These are phyloP conservation scores for Myiopsitta monachus DNA, from an alignment of 2,113 vertebrate genomes.

Conservation along the genomic window DNA sequence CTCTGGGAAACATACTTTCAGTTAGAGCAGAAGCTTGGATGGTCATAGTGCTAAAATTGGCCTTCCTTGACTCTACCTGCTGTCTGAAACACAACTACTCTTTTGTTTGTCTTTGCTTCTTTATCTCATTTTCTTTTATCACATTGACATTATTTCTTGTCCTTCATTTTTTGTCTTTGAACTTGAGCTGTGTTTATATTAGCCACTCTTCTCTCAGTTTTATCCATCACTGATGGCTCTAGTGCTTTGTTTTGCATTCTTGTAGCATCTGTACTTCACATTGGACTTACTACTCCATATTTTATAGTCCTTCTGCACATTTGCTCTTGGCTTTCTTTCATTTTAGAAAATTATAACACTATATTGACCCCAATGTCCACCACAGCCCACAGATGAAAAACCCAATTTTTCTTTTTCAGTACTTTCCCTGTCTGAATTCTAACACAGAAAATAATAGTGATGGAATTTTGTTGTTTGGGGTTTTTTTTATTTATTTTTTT, in stretches of 20 bases:
- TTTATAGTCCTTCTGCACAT: neutral
- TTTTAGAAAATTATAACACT: neutral
- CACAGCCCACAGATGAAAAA: neutral
- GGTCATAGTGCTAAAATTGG: rapidly evolving
- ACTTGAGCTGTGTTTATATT: neutral
- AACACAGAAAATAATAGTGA: neutral
- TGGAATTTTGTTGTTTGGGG: neutral
- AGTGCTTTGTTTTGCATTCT: neutral
- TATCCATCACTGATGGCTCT: neutral
- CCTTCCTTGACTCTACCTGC: neutral
- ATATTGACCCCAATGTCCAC: neutral
- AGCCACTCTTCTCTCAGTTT: neutral
- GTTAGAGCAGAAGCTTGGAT: neutral
- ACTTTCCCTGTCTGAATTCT: neutral
- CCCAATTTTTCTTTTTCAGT: neutral
- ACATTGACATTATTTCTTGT: neutral
- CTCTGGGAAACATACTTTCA: neutral
- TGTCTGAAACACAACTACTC: neutral
- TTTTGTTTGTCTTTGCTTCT: neutral
- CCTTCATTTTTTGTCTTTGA: neutral
- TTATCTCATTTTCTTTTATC: neutral
- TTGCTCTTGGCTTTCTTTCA: neutral
- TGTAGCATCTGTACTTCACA: neutral
- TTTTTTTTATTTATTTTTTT: neutral
- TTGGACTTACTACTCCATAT: neutral